Percentiles rank a stretch among this genome's conserved stretches.
Conservation (phyloP, 1,140 invertebrate species). For the Venustaconcha ellipsiformis region DNA sequence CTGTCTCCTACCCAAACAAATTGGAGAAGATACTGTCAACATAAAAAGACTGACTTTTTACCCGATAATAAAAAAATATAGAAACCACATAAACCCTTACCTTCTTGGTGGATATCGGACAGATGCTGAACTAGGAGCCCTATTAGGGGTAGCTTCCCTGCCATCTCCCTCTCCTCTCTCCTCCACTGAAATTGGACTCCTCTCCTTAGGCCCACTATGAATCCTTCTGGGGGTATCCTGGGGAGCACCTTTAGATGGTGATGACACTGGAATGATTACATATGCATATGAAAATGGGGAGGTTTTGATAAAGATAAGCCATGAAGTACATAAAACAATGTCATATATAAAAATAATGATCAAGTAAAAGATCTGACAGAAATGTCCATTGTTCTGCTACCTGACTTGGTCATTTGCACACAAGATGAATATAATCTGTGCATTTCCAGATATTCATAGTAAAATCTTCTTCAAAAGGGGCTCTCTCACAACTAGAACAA, state of each 20-base stretch:
- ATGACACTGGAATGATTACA: too few species aligned
- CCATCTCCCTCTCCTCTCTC: slow-evolving; percentile 60
- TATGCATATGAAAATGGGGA: too few species aligned
- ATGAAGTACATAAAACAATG: not conserved
- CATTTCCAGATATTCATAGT: too few species aligned
- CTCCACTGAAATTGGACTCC: slow-evolving; percentile 40
- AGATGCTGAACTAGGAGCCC: slow-evolving; percentile 42
- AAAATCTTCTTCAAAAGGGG: too few species aligned
- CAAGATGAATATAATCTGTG: not conserved
- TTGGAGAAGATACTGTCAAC: too few species aligned
- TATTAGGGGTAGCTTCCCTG: slow-evolving; percentile 44
- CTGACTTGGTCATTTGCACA: not conserved
- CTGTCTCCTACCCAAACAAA: too few species aligned
- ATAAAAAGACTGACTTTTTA: too few species aligned
- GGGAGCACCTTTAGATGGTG: not conserved
- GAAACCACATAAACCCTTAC: slow-evolving; percentile 5
- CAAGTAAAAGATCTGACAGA: not conserved
- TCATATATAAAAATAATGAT: not conserved
- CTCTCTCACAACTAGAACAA: too few species aligned
- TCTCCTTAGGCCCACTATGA: slow-evolving; percentile 57
- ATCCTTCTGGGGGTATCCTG: slow-evolving; percentile 25
- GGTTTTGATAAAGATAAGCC: not conserved
- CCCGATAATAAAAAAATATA: not conserved
- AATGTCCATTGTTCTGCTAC: not conserved
- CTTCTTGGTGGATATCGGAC: slow-evolving; percentile 40